Evolutionary conservation across 2,797 vertebrate species (phyloP), one percentile per base, ranked within the genome.

Genomic region (Sternotherus odoratus): DNA sequence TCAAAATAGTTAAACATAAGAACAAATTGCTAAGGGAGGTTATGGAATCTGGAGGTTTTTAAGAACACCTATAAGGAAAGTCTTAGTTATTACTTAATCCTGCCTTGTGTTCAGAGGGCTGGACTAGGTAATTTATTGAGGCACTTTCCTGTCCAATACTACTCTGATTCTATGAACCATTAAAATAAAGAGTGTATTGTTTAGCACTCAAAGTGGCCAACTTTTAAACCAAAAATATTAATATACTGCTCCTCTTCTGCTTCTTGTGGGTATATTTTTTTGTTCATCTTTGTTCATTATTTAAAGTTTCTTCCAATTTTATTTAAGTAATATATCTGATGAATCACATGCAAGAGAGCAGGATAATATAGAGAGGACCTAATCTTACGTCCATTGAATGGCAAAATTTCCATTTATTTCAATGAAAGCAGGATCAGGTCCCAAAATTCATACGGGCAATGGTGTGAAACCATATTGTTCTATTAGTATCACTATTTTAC

Each of bases 381-480:
- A 1, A 23, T 46, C 28, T 30, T 83, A 50, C 4, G 12, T 19
- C n/a, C 75, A 50, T 72, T 8, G 17, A 7, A 1, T 2, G 16
- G 30, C 69, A 56, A 78, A 46, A 5, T 6, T 6, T 7, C 39
- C 6, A 8, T 46, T 86, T 46, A 15, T 77, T 83, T 80, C 39
- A 36, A 0, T 4, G 23, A 75, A 36, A 79, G 77, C 43, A 66
- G 74, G 24, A 53, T 2, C 60, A 33, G 80, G 2, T n/a, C 51
- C 39, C 43, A 0, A 13, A 13, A 72, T 1, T 46, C 72, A n/a
- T 4, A 39, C 0, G 21, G 51, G 8, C 4, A n/a, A 2, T 48
- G 30, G 80, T 0, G 50, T 51, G 75, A 79, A 33, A 8, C 2
- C 0, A 0, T 1, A 49, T 78, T 36, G 63, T 63, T 1, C 2